These are phyloP conservation scores for Pseudomyrmex gracilis DNA, from an alignment of 1,140 invertebrate genomes.

Conservation along the genomic window DNA sequence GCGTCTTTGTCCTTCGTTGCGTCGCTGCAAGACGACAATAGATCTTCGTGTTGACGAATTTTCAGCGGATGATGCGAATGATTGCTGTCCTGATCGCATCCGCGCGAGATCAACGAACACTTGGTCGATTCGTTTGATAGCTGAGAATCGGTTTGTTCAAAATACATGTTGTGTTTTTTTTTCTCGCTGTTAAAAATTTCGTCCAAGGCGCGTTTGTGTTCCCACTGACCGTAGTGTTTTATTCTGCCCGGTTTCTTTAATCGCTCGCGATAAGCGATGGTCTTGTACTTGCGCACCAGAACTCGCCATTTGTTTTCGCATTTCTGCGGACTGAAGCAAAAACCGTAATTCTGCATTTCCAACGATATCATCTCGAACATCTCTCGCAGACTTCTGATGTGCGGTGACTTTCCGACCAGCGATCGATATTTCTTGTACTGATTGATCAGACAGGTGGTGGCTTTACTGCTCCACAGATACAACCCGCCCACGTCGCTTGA, in stretches of 20 bases:
- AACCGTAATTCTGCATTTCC: conserved; percentile 80
- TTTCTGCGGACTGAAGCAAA: conserved; percentile 79
- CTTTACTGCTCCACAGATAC: conserved; percentile 80
- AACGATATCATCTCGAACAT: conserved; percentile 82
- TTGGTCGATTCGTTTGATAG: conserved; percentile 57
- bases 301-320: conserved; percentile 82
- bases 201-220: conserved; percentile 78
- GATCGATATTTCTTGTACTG: conserved; percentile 80
- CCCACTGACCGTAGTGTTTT: conserved; percentile 79
- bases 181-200: conserved; percentile 77
- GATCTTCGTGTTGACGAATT: conserved; percentile 44
- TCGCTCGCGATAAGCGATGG: conserved; percentile 75
- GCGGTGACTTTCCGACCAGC: conserved; percentile 78
- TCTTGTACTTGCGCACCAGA: conserved; percentile 79
- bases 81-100: neutral
- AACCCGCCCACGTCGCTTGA: conserved; percentile 65
- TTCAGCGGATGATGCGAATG: neutral
- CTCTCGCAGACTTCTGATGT: conserved; percentile 78
- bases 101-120: conserved; percentile 58
- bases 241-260: conserved; percentile 80
- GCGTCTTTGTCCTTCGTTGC: conserved; percentile 22
- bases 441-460: conserved; percentile 79
- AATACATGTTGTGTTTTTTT: conserved; percentile 70
- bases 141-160: conserved; percentile 71
- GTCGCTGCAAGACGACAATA: neutral